phyloP scores from a whole-genome alignment of 2,113 vertebrate species.

The Australoheros scitulus region DNA sequence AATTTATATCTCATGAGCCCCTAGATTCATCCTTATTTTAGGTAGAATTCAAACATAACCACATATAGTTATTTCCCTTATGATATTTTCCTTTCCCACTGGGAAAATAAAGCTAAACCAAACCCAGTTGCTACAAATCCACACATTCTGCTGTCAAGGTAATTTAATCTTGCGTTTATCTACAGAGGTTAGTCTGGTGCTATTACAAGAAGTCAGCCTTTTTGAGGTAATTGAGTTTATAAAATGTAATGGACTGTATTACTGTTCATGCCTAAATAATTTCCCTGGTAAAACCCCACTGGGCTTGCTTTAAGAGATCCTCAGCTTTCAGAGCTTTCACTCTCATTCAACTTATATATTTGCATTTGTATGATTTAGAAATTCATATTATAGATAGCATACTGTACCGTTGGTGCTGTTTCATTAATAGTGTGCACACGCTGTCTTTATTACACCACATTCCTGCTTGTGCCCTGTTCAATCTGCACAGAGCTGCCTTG shows the following conservation, averaged over 20 bases:
- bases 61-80: not conserved
- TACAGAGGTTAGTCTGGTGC: conserved; percentile 59
- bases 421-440: conserved; percentile 12
- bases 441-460: not conserved
- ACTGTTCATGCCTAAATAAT: conserved; percentile 73
- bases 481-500: conserved; percentile 1
- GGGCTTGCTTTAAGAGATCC: conserved; percentile 45
- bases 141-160: conserved; percentile 35
- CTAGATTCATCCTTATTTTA: conserved; percentile 11
- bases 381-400: conserved; percentile 26
- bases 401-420: not conserved
- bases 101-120: conserved; percentile 19
- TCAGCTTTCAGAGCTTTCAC: conserved; percentile 27
- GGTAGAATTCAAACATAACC: conserved; percentile 2
- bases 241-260: conserved; percentile 72
- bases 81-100: conserved; percentile 13
- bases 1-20: conserved; percentile 23
- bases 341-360: conserved; percentile 35
- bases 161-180: conserved; percentile 60
- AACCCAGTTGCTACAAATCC: conserved; percentile 27
- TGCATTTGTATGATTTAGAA: conserved; percentile 37
- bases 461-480: not conserved
- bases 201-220: conserved; percentile 68
- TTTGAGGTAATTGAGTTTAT: conserved; percentile 70
- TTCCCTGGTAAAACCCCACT: conserved; percentile 53